These are phyloP conservation scores for Tragulus kanchil DNA, from an alignment of 2,113 vertebrate species.

Conservation along the genomic window DNA sequence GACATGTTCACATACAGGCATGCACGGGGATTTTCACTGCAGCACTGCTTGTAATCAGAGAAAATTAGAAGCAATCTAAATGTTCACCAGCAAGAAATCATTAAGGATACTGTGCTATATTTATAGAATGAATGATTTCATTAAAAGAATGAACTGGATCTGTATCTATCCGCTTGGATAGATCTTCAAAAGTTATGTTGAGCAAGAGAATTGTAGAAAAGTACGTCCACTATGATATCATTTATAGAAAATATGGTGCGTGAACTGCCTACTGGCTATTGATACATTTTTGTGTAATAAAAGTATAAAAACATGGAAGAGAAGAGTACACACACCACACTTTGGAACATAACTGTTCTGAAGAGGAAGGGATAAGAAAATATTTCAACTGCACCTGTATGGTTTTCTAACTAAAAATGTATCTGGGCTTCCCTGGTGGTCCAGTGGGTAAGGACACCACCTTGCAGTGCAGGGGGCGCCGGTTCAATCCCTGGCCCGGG, in stretches of 20 bases:
- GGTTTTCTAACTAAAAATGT: not conserved
- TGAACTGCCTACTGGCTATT: not conserved
- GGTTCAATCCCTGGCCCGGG: too few relatives aligned
- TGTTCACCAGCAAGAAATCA: not conserved
- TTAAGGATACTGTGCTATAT: not conserved
- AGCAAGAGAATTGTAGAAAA: not conserved
- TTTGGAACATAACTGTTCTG: not conserved
- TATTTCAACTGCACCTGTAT: not conserved
- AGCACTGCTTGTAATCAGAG: not conserved
- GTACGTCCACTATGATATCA: not conserved
- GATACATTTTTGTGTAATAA: not conserved
- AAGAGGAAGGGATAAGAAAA: not conserved
- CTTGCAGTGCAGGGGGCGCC: too few relatives aligned
- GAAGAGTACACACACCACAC: not conserved
- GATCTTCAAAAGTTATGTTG: not conserved
- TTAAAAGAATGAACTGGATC: not conserved
- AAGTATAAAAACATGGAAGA: not conserved
- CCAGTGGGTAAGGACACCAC: too few relatives aligned
- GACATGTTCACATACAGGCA: not conserved
- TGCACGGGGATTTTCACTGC: not conserved
- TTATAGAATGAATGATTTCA: not conserved
- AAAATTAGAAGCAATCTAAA: not conserved
- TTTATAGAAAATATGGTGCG: not conserved
- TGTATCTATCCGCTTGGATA: not conserved
- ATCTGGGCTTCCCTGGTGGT: too few relatives aligned